Evolutionary conservation across 2,797 vertebrate genomes (phyloP).

Genomic region (Acestrorhynchus altus): DNA sequence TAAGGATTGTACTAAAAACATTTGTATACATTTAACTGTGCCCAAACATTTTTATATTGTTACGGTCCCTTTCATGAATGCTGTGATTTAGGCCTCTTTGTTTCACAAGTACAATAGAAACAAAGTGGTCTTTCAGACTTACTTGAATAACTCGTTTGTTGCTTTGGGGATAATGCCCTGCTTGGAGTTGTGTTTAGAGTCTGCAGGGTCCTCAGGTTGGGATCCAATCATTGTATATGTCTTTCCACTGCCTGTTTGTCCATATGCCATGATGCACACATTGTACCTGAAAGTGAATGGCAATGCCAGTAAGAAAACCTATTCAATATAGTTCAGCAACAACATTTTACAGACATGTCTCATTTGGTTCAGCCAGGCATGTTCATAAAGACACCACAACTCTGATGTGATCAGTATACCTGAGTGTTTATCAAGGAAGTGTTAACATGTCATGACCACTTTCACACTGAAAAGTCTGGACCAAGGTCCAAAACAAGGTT

Average conservation of each 20-base stretch:
- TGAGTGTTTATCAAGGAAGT: too few species aligned
- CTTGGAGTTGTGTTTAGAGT: conserved; percentile 57
- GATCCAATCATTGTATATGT: conserved; percentile 87
- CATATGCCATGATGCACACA: conserved; percentile 89
- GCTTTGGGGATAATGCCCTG: conserved; percentile 85
- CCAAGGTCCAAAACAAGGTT: too few species aligned
- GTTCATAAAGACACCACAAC: too few species aligned
- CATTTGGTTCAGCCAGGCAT: too few species aligned
- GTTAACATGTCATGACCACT: too few species aligned
- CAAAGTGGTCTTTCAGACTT: conserved; percentile 14
- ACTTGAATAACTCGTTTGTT: conserved; percentile 85
- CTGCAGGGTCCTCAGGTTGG: conserved; percentile 47
- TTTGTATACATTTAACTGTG: too few species aligned
- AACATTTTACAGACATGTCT: background rate
- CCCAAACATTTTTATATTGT: too few species aligned
- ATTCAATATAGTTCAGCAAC: background rate
- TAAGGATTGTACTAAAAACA: too few species aligned
- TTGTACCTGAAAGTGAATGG: conserved; percentile 77
- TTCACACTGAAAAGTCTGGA: too few species aligned
- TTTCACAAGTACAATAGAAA: background rate
- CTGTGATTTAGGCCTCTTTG: background rate
- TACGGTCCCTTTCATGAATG: background rate
- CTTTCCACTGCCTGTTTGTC: conserved; percentile 89
- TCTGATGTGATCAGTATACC: too few species aligned
- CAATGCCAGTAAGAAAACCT: background rate